Evolutionary conservation across 2,797 vertebrate species (phyloP).

Genomic region (Toxotes lorentzi): DNA sequence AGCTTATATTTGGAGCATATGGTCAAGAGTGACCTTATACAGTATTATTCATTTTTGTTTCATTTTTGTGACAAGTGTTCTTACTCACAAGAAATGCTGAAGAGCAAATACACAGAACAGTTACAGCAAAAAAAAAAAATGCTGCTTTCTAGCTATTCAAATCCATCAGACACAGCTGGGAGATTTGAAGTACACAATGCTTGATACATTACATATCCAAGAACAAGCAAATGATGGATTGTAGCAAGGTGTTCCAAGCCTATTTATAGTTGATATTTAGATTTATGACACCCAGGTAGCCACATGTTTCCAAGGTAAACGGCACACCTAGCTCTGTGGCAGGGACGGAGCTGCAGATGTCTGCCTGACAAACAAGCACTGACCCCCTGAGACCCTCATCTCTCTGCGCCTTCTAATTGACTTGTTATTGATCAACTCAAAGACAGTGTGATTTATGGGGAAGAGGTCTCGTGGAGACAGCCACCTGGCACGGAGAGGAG

Average conservation of each 20-base stretch:
- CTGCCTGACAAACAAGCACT: slow-evolving; percentile 84
- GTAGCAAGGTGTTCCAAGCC: slow-evolving; percentile 67
- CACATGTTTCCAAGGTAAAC: slow-evolving; percentile 71
- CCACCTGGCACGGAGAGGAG: slow-evolving; percentile 82
- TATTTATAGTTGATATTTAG: slow-evolving; percentile 81
- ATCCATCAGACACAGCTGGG: slow-evolving; percentile 63
- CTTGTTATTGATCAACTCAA: slow-evolving; percentile 89
- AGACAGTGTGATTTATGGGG: slow-evolving; percentile 86
- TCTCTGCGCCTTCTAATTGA: slow-evolving; percentile 82
- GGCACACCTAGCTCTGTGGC: slow-evolving; percentile 55
- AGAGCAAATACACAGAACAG: slow-evolving; percentile 12
- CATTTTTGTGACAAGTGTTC: slow-evolving; percentile 23
- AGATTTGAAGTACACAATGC: slow-evolving; percentile 49
- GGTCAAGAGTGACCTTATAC: slow-evolving; percentile 60
- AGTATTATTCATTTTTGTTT: not conserved
- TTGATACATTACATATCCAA: slow-evolving; percentile 67
- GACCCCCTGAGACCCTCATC: slow-evolving; percentile 83
- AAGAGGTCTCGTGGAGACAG: slow-evolving; percentile 77
- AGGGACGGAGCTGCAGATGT: slow-evolving; percentile 82
- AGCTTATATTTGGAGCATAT: slow-evolving; percentile 61
- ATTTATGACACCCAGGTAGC: slow-evolving; percentile 76
- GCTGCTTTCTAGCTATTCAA: slow-evolving; percentile 32
- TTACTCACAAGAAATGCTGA: slow-evolving; percentile 24
- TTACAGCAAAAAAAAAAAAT: slow-evolving; percentile 31
- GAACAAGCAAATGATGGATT: slow-evolving; percentile 78